Evolutionary conservation across 2,888 invertebrate genomes (phyloP).

Genomic region (Baccha elongata): DNA sequence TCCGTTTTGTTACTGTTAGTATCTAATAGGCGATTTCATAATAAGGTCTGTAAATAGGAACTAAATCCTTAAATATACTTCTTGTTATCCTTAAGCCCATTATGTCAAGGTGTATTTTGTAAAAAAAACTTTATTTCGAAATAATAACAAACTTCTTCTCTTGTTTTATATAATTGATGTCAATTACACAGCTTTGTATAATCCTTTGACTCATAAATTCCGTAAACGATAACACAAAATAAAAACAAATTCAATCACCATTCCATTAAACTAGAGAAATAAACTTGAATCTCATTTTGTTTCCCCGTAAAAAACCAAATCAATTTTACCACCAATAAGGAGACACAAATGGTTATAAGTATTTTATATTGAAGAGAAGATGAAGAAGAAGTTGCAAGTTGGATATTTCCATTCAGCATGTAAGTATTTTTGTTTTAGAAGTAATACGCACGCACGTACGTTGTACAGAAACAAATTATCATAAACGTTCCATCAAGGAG

Average conservation of each 20-base stretch:
- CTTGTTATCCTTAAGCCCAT: too few species aligned
- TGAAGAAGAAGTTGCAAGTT: not conserved
- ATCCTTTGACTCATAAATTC: constrained; percentile 4
- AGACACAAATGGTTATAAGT: not conserved
- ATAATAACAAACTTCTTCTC: not conserved
- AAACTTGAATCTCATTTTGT: constrained; percentile 30
- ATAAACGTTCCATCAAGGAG: not conserved
- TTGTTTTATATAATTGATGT: constrained; percentile 17
- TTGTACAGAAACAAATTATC: constrained; percentile 8
- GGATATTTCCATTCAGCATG: constrained; percentile 55
- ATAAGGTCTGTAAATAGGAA: too few species aligned
- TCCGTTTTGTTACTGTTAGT: too few species aligned
- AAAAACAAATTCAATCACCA: constrained; percentile 14
- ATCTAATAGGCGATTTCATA: too few species aligned
- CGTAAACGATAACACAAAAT: not conserved
- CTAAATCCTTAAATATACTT: too few species aligned
- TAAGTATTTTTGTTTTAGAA: constrained; percentile 25
- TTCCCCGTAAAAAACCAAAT: not conserved
- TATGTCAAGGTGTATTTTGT: too few species aligned
- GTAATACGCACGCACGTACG: constrained; percentile 21
- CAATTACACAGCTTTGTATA: not conserved
- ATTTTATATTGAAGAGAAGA: not conserved
- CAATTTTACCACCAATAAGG: constrained; percentile 19
- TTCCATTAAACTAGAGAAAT: not conserved
- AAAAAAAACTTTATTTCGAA: not conserved